These are phyloP conservation scores for Acleris cristana DNA, from an alignment of 2,888 invertebrate genomes.

Conservation along the genomic window DNA sequence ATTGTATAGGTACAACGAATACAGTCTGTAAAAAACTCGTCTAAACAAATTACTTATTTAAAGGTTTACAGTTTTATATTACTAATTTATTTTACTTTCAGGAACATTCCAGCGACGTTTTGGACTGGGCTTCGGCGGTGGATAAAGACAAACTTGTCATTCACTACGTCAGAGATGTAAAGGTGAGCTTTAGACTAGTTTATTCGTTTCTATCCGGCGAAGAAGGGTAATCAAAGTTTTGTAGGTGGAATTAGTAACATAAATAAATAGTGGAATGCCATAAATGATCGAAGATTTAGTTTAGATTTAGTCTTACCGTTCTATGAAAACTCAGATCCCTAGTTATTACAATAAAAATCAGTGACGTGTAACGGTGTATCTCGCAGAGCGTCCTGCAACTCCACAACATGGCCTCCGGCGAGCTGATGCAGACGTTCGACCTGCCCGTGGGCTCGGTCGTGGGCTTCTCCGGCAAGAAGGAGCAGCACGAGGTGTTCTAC, in stretches of 20 bases:
- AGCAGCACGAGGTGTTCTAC: conserved; percentile 95
- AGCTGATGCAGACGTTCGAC: conserved; percentile 88
- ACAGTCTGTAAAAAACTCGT: no score
- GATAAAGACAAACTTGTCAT: conserved; percentile 93
- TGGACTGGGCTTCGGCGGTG: conserved; percentile 95
- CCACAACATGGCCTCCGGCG: conserved; percentile 89
- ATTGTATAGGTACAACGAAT: no score
- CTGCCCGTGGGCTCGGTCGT: conserved; percentile 94
- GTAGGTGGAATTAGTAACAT: no score
- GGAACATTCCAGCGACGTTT: conserved; percentile 93
- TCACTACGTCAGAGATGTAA: conserved; percentile 96
- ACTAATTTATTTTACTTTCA: conserved; percentile 45
- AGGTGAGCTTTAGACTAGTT: conserved; percentile 83
- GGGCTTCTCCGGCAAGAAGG: conserved; percentile 92
- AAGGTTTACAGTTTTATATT: no score
- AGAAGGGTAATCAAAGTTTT: no score
- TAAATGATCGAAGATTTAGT: no score
- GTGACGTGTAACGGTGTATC: not conserved
- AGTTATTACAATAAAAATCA: no score
- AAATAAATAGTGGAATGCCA: no score
- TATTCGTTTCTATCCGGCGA: not conserved
- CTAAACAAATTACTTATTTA: no score
- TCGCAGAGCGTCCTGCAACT: conserved; percentile 92
- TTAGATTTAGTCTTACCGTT: no score
- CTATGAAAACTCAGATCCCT: no score